phyloP scores from a whole-genome alignment of 1,140 invertebrate species.

The Neoseiulus cucumeris region DNA sequence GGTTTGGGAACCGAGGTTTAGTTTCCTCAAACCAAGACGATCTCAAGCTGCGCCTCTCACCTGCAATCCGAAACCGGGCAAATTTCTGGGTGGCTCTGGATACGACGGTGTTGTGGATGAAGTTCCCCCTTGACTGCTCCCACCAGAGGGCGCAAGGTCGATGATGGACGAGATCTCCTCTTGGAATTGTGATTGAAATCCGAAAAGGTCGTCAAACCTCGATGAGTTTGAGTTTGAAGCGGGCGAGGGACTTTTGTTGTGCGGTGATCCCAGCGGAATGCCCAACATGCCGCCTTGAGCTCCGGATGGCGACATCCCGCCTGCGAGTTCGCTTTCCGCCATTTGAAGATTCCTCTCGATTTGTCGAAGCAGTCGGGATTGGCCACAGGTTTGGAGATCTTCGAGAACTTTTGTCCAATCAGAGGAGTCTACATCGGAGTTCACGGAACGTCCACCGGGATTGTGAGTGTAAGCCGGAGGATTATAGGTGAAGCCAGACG shows the following conservation, averaged over 20 bases:
- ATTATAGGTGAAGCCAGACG: not conserved
- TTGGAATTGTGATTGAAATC: slow-evolving; percentile 1
- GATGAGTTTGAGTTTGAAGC: not conserved
- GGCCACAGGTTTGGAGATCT: slow-evolving; percentile 22
- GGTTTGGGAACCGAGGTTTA: too few relatives aligned
- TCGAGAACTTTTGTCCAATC: slow-evolving; percentile 25
- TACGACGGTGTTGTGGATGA: not conserved
- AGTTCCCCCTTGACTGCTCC: slow-evolving; percentile 1
- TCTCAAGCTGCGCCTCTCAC: not conserved
- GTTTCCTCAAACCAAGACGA: too few relatives aligned
- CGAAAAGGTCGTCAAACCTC: slow-evolving; percentile 2
- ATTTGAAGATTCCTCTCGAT: slow-evolving; percentile 14
- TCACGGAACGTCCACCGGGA: slow-evolving; percentile 21
- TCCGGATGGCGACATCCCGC: not conserved
- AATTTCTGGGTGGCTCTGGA: not conserved
- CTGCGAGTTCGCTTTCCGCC: not conserved
- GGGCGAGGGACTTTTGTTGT: slow-evolving; percentile 2
- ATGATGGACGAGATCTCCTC: slow-evolving; percentile 3
- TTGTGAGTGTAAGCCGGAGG: slow-evolving; percentile 1
- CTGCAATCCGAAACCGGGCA: not conserved
- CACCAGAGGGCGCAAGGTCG: not conserved
- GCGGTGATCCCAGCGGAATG: not conserved
- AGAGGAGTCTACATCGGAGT: slow-evolving; percentile 19
- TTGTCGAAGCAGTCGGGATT: slow-evolving; percentile 17
- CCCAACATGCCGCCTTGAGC: not conserved